These are phyloP conservation scores for Odobenus rosmarus DNA, from an alignment of 2,113 vertebrate species.

Conservation along the genomic window DNA sequence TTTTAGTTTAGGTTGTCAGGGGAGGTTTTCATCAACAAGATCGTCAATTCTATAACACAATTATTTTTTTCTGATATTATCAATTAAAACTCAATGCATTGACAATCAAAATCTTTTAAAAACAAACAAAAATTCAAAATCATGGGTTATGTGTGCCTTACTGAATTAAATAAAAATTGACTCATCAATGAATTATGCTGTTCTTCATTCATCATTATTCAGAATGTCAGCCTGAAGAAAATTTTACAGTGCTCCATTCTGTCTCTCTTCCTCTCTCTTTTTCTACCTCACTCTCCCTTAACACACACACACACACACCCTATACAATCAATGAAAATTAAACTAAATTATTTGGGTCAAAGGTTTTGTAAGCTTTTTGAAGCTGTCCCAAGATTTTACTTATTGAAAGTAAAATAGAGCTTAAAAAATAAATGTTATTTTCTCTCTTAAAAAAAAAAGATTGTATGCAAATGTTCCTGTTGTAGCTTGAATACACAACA, in stretches of 20 bases:
- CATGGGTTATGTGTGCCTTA: background rate
- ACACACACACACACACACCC: background rate
- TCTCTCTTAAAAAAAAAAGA: background rate
- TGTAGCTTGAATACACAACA: constrained; percentile 1
- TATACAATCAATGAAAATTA: background rate
- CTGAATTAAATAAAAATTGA: constrained; percentile 57
- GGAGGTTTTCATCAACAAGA: constrained; percentile 59
- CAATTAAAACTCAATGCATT: constrained; percentile 68
- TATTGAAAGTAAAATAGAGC: background rate
- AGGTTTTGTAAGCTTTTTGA: background rate
- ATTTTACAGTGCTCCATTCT: constrained; percentile 47
- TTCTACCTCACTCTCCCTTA: background rate
- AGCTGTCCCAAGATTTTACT: background rate
- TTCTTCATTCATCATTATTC: constrained; percentile 61
- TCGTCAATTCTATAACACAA: constrained; percentile 39
- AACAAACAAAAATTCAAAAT: constrained; percentile 48
- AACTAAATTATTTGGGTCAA: background rate
- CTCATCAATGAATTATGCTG: constrained; percentile 56
- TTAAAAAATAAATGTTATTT: background rate
- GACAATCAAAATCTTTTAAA: constrained; percentile 50
- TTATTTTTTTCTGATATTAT: constrained; percentile 40
- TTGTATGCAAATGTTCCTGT: constrained; percentile 24
- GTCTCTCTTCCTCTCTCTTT: constrained; percentile 5
- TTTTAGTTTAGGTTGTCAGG: constrained; percentile 62
- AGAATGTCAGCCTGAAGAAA: constrained; percentile 48